Percentiles rank a stretch among this genome's conserved stretches.
Conservation (phyloP, 1,140 invertebrate species). For the Leptinotarsa undecemlineata region DNA sequence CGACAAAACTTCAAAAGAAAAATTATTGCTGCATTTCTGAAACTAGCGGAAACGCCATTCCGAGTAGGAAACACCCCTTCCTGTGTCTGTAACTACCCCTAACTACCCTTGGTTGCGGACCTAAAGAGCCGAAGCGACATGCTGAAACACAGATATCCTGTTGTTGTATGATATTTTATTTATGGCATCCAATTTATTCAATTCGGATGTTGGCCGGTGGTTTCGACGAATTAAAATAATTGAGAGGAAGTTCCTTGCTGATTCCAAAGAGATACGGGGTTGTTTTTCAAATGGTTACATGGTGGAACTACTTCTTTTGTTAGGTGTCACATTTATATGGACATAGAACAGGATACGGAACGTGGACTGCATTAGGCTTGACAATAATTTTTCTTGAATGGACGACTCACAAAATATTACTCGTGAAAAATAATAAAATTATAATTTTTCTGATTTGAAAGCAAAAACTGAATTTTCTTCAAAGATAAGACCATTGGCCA, state of each 20-base stretch:
- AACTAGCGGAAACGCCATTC: constrained; percentile 28
- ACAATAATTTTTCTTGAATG: no score
- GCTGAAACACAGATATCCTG: constrained; percentile 16
- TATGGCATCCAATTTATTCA: constrained; percentile 3
- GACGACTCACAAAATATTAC: no score
- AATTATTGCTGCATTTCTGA: constrained; percentile 1
- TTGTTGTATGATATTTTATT: constrained; percentile 2
- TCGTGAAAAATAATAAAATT: no score
- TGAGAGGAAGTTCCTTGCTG: neutral
- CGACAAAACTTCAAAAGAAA: constrained; percentile 3
- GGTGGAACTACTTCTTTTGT: no score
- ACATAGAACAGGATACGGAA: no score
- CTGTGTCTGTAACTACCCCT: constrained; percentile 30
- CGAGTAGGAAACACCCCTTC: constrained; percentile 31
- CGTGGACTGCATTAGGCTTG: no score
- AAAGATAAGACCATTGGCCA: no score
- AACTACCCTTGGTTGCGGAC: neutral
- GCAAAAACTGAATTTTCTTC: no score
- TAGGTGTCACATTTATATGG: no score
- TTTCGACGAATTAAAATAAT: neutral
- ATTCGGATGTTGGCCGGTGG: neutral
- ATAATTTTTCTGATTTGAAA: no score
- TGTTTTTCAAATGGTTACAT: no score
- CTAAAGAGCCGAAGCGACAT: constrained; percentile 9
- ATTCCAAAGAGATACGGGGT: neutral